These are phyloP conservation scores for Diloba caeruleocephala DNA, from an alignment of 2,888 invertebrate species.

Conservation along the genomic window DNA sequence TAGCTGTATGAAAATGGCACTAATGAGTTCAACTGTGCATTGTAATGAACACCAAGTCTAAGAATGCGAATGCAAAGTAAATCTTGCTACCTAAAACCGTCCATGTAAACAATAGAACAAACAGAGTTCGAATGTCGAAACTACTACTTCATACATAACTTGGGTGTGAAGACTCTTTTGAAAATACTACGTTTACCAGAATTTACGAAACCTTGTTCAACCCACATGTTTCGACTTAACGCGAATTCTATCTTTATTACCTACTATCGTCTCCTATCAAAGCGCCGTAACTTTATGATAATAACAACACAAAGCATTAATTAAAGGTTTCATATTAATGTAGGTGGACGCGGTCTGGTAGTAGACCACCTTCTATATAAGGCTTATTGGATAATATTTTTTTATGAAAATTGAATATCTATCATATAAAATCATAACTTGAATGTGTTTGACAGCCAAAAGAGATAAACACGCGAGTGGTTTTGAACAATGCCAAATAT, in stretches of 20 bases:
- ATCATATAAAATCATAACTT: slow-evolving; percentile 46
- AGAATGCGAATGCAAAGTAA: slow-evolving; percentile 53
- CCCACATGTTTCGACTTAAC: slow-evolving; percentile 45
- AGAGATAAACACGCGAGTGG: slow-evolving; percentile 15
- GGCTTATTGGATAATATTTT: slow-evolving; percentile 68
- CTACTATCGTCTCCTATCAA: slow-evolving; percentile 59
- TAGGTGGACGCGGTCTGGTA: slow-evolving; percentile 73
- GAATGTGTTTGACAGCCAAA: slow-evolving; percentile 31
- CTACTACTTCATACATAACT: slow-evolving; percentile 39
- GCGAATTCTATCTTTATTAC: slow-evolving; percentile 51
- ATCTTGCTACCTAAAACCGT: slow-evolving; percentile 37
- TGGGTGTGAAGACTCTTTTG: slow-evolving; percentile 33
- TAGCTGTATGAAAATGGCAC: slow-evolving; percentile 42
- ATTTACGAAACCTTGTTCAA: slow-evolving; percentile 46
- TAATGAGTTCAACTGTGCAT: slow-evolving; percentile 50
- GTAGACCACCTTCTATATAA: slow-evolving; percentile 82
- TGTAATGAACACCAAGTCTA: slow-evolving; percentile 36
- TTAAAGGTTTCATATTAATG: slow-evolving; percentile 74
- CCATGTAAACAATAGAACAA: slow-evolving; percentile 53
- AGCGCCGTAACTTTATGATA: slow-evolving; percentile 74
- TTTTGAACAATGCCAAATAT: slow-evolving; percentile 32
- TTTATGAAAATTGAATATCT: slow-evolving; percentile 54
- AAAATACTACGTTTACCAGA: slow-evolving; percentile 38
- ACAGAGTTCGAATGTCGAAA: slow-evolving; percentile 39
- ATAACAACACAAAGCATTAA: slow-evolving; percentile 74